phyloP scores from a whole-genome alignment of 2,888 invertebrate genomes.

The Beris morrisii region DNA sequence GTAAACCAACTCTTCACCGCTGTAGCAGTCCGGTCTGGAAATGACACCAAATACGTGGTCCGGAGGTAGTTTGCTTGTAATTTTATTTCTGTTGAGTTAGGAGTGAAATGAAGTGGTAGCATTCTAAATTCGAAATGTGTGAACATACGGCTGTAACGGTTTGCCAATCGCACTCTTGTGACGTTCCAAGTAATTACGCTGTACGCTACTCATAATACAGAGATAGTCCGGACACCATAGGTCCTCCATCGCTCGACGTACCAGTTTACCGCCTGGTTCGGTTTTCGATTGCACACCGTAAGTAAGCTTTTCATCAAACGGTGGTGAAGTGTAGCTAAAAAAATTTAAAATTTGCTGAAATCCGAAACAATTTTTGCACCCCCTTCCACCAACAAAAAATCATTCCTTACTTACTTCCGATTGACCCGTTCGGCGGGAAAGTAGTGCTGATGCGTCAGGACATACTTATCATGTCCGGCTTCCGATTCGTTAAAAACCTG shows the following conservation, averaged over 20 bases:
- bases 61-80: not conserved
- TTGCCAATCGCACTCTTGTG: conserved; percentile 11
- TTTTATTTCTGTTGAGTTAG: not conserved
- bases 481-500: conserved; percentile 7
- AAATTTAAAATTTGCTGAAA: not conserved
- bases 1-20: conserved; percentile 9
- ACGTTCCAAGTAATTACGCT: conserved; percentile 9
- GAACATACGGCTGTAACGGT: conserved; percentile 14
- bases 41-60: conserved; percentile 1
- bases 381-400: not conserved
- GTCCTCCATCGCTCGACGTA: conserved; percentile 8
- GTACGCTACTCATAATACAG: not conserved
- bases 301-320: conserved; percentile 5
- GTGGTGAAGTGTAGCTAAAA: conserved; percentile 7
- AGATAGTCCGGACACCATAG: conserved; percentile 14
- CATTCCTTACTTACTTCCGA: conserved; percentile 8
- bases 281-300: conserved; percentile 2
- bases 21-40: not conserved
- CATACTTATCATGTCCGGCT: conserved; percentile 10
- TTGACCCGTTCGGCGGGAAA: conserved; percentile 11
- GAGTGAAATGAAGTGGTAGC: no score
- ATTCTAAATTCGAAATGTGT: no score
- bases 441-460: conserved; percentile 9
- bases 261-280: conserved; percentile 6
- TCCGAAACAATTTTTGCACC: not conserved